phyloP scores from a whole-genome alignment of 2,888 invertebrate genomes.

The Artemia sp. region DNA sequence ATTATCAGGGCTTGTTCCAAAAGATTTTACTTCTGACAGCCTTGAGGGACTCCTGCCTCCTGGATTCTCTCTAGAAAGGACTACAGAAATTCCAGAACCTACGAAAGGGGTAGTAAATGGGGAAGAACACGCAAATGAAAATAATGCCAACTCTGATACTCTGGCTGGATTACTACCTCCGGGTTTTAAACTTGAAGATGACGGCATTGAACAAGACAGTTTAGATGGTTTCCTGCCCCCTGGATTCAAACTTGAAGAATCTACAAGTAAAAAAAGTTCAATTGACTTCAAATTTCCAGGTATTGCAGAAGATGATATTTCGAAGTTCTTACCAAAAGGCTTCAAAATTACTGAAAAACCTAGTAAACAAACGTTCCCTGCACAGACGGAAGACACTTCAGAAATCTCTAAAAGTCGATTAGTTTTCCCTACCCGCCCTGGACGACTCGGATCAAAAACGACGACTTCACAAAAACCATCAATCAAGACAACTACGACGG shows the following conservation, averaged over 20 bases:
- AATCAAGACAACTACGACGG: slow-evolving; percentile 9
- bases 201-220: background rate
- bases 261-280: background rate
- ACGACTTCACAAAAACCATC: background rate
- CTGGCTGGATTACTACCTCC: background rate
- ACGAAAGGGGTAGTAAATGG: background rate
- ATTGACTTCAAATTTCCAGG: background rate
- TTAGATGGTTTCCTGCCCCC: background rate
- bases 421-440: slow-evolving; percentile 8
- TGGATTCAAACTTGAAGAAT: background rate
- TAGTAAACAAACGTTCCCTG: background rate
- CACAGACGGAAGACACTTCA: background rate
- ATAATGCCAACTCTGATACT: background rate
- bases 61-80: background rate
- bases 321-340: slow-evolving; percentile 11
- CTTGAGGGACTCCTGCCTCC: background rate
- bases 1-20: background rate
- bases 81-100: background rate
- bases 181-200: background rate
- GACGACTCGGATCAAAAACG: background rate
- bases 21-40: slow-evolving; percentile 3
- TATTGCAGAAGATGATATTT: slow-evolving; percentile 8
- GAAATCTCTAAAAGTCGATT: background rate
- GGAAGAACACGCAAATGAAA: background rate
- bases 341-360: background rate